Base-by-base conservation (phyloP, 2,888 invertebrate species). In the Conops quadrifasciatus region DNA sequence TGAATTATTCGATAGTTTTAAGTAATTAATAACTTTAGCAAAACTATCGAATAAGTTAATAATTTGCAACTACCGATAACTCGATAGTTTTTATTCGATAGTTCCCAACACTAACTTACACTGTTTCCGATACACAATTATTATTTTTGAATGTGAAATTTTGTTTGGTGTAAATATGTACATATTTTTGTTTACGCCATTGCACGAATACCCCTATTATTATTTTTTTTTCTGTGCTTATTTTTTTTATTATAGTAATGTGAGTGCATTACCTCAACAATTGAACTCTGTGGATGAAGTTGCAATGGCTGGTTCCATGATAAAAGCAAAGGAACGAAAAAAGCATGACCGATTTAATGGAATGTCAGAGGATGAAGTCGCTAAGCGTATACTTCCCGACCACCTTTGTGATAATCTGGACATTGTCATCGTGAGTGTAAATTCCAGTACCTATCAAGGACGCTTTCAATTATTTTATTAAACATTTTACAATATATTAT, bases 291-390 rank as follows among this genome's bases (percentile, higher is more conserved):
- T 19, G 9, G 28, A 59, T 13, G 60, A 49, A 21, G 47, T 13
- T 43, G 7, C 15, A 5, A 16, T 16, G 24, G 7, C 56, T 19
- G 19, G 36, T 15, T 72, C 71, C 4, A 26, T 78, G 24, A 45
- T 75, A 1, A 82, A 81, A 58, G 73, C 78, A 81, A 96, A 95
- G 87, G 95, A 95, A 87, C 90, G 95, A 80, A 96, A 96, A 88
- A 95, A 95, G 87, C 95, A 95, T 87, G 96, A 96, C 88, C 91
- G 96, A 75, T 96, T 96, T 87, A 95, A 96, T 88, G 96, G 96
- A 73, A 94, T 97, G 94, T 93, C 95, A 74, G 97, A 97, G 87
- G 97, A 97, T 86, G 97, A 98, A 88, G 96, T 98, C 62, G 92
- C 94, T 73, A 93, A 95, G 82, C 90, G 96, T 81, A 94, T 94